A percentile compares a stretch with the other conserved stretches of the same genome.
These are phyloP conservation scores for Spatula clypeata DNA, from an alignment of 2,797 vertebrate species.

Conservation along the genomic window DNA sequence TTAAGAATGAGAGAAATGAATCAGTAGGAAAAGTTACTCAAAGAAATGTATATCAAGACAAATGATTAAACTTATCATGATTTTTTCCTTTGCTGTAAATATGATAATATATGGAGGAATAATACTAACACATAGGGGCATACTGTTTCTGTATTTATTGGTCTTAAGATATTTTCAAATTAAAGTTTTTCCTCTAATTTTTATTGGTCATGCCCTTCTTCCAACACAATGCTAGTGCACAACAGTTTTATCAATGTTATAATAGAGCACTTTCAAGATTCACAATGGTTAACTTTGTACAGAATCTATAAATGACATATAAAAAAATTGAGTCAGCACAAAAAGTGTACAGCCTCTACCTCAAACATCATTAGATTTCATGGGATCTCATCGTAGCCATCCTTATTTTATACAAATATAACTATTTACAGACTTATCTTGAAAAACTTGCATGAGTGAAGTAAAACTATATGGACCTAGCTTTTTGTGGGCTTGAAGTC, in stretches of 20 bases:
- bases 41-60: background rate
- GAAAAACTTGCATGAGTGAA: background rate
- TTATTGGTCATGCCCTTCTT: background rate
- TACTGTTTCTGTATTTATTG: background rate
- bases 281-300: background rate
- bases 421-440: background rate
- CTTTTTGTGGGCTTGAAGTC: background rate
- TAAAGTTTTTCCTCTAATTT: background rate
- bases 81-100: background rate
- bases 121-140: background rate
- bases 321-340: background rate
- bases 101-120: background rate
- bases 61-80: accelerated
- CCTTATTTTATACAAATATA: background rate
- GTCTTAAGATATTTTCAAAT: background rate
- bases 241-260: background rate
- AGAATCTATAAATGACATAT: background rate
- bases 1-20: background rate
- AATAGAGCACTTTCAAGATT: background rate
- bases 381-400: background rate
- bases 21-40: background rate
- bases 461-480: background rate
- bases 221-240: background rate
- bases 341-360: background rate
- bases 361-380: background rate